These are phyloP conservation scores for Odontamblyopus lacepedii DNA, from an alignment of 2,797 vertebrate species.

Conservation along the genomic window DNA sequence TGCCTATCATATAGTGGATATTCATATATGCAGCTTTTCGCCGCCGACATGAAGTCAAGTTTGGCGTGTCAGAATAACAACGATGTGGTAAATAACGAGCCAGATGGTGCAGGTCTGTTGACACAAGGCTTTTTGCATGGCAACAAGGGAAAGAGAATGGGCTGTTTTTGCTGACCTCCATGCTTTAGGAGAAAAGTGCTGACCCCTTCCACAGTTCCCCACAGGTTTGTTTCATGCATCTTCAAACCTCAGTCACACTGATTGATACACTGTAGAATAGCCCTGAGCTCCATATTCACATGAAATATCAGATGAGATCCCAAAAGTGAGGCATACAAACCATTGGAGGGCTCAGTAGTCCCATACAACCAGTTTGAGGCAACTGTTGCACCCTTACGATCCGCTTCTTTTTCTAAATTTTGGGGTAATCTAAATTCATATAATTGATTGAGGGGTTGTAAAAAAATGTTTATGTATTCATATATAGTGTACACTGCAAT, in stretches of 20 bases:
- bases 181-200: constrained; percentile 56
- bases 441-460: constrained; percentile 35
- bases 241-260: constrained; percentile 75
- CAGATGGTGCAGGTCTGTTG: constrained; percentile 71
- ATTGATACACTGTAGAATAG: constrained; percentile 76
- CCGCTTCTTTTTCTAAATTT: constrained; percentile 25
- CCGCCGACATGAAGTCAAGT: constrained; percentile 52
- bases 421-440: constrained; percentile 33
- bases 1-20: constrained; percentile 59
- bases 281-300: constrained; percentile 64
- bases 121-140: constrained; percentile 60
- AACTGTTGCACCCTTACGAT: constrained; percentile 30
- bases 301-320: constrained; percentile 52
- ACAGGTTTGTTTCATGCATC: constrained; percentile 68
- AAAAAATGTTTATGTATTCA: too few relatives aligned
- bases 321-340: constrained; percentile 37
- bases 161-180: constrained; percentile 73
- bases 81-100: constrained; percentile 69
- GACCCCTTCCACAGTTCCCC: constrained; percentile 37
- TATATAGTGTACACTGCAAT: too few relatives aligned
- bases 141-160: constrained; percentile 44
- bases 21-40: constrained; percentile 62
- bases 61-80: constrained; percentile 48
- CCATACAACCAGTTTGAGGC: constrained; percentile 47
- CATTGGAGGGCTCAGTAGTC: constrained; percentile 42